phyloP scores from a whole-genome alignment of 2,113 vertebrate species.

The Oreochromis aureus region DNA sequence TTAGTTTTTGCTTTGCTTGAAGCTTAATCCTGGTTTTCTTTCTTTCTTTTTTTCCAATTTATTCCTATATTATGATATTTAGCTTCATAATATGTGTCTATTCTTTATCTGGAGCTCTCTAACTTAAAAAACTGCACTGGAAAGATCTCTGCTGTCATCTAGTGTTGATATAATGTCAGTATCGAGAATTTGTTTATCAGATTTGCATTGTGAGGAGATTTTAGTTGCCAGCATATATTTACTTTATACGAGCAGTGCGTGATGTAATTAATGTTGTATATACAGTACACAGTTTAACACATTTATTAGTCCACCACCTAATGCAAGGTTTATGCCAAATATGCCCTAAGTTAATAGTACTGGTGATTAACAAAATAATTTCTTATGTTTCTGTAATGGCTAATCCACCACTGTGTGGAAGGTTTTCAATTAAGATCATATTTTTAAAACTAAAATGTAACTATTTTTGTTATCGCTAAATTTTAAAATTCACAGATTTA shows the following conservation, averaged over 20 bases:
- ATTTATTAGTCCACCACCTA: not conserved
- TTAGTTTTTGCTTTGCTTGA: not conserved
- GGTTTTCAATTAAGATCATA: not conserved
- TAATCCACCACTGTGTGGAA: not conserved
- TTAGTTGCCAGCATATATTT: not conserved
- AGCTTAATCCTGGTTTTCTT: not conserved
- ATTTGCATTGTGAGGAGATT: not conserved
- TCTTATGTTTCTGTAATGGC: not conserved
- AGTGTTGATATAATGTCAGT: constrained; percentile 13
- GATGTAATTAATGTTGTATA: not conserved
- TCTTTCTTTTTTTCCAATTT: rapidly evolving
- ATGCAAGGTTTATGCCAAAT: not conserved
- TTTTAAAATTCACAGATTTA: not conserved
- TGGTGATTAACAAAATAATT: not conserved
- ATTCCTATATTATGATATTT: not conserved
- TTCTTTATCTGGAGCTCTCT: not conserved
- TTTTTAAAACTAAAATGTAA: not conserved
- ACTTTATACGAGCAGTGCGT: not conserved
- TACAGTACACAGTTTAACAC: not conserved
- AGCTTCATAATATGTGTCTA: not conserved
- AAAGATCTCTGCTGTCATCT: constrained; percentile 44
- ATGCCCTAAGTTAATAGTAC: not conserved
- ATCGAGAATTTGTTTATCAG: not conserved
- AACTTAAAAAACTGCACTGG: not conserved
- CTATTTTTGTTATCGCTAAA: not conserved